These are phyloP conservation scores for Gyrodactylus salaris DNA, from an alignment of 1,140 invertebrate genomes.

Conservation along the genomic window DNA sequence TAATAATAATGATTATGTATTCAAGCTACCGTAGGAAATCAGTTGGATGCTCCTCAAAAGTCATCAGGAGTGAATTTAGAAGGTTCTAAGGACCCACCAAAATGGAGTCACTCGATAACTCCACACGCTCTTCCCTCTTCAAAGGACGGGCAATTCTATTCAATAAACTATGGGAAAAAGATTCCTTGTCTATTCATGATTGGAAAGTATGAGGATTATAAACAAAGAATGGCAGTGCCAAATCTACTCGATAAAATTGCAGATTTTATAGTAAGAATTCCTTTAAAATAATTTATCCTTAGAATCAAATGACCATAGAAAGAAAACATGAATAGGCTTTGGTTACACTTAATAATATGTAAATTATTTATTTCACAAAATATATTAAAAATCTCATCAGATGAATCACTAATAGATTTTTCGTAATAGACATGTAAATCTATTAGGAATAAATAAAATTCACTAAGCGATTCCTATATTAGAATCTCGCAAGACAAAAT, in stretches of 20 bases:
- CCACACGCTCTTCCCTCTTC: neutral
- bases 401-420: no score
- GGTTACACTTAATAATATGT: no score
- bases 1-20: no score
- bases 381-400: no score
- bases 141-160: neutral
- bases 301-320: no score
- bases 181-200: constrained; percentile 4
- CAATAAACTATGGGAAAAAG: neutral
- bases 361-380: no score
- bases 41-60: neutral
- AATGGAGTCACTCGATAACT: constrained; percentile 1
- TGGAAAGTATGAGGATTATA: neutral
- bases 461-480: no score
- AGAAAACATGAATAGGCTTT: no score
- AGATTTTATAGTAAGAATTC: neutral
- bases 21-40: neutral
- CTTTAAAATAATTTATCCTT: neutral
- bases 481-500: no score
- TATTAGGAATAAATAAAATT: no score
- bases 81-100: neutral
- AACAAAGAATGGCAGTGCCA: neutral
- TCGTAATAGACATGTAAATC: no score
- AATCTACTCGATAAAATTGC: neutral
- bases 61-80: neutral